Base-by-base conservation (phyloP, 2,797 vertebrate genomes). In the Telmatherina bonti region DNA sequence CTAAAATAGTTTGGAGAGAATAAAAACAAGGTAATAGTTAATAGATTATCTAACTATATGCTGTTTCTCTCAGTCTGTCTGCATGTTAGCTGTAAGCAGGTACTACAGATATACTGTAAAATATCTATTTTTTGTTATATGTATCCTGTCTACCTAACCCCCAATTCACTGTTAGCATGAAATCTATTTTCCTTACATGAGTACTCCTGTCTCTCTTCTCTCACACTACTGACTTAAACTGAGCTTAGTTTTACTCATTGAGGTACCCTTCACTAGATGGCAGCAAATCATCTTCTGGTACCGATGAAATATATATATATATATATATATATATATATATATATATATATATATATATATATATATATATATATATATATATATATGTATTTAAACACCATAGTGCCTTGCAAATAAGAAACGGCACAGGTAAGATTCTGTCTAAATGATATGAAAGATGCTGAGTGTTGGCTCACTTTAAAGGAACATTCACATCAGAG, bases 261-360 rank as follows among this genome's bases (percentile, higher is more conserved):
- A 57, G 4, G 62, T 87, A 78, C 67, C 68, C 62, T 36, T 72
- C 93, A 91, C 79, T 79, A 91, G 91, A 85, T 85, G 89, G 83
- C 81, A 88, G 81, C 80, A 85, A 61, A 5, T 36, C 53, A 33
- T 56, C 72, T 68, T 78, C 31, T 24, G 72, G 47, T 18, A 64
- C 53, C 67, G 15, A 6, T 54, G 41, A 65, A 26, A 59, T n/a
- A n/a, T n/a, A n/a, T n/a, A n/a, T n/a, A n/a, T n/a, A n/a, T n/a
- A n/a, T n/a, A n/a, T n/a, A n/a, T n/a, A n/a, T n/a, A n/a, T n/a
- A n/a, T n/a, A n/a, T n/a, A n/a, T n/a, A n/a, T n/a, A n/a, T n/a
- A n/a, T n/a, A n/a, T n/a, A n/a, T n/a, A n/a, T n/a, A n/a, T n/a
- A n/a, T n/a, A n/a, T n/a, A n/a, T n/a, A n/a, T n/a, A n/a, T n/a